phyloP scores from a whole-genome alignment of 2,113 vertebrate genomes.

The Sebastes schlegelii region DNA sequence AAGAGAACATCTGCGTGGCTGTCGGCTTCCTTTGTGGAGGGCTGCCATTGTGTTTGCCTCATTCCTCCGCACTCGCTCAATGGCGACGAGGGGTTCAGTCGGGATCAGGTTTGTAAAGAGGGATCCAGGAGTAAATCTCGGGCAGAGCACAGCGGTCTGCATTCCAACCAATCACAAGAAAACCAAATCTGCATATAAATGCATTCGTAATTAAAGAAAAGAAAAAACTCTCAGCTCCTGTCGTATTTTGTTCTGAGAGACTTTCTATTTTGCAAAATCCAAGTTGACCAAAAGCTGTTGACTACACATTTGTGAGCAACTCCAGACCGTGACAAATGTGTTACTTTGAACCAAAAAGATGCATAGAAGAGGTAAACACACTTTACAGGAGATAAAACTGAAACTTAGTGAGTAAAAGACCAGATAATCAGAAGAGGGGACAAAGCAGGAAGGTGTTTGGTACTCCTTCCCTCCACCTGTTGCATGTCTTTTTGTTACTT shows the following conservation, averaged over 20 bases:
- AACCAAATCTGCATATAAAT: conserved; percentile 54
- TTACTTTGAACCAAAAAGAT: not conserved
- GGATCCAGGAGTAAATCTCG: conserved; percentile 51
- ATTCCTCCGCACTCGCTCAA: conserved; percentile 64
- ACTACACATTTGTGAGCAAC: not conserved
- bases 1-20: conserved; percentile 67
- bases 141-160: conserved; percentile 26
- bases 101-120: conserved; percentile 74
- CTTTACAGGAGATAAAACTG: not conserved
- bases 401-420: not conserved
- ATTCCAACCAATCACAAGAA: conserved; percentile 46
- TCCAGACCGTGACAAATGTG: not conserved
- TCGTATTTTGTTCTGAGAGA: conserved; percentile 22
- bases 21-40: conserved; percentile 46
- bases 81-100: conserved; percentile 48
- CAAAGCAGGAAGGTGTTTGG: not conserved
- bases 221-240: not conserved
- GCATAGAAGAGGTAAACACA: not conserved
- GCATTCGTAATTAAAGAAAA: conserved; percentile 9
- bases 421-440: not conserved
- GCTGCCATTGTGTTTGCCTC: conserved; percentile 62
- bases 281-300: not conserved
- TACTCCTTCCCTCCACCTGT: not conserved
- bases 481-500: not conserved
- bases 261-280: not conserved